These are phyloP conservation scores for Drosophila subobscura DNA, from an alignment of 1,140 invertebrate genomes.

Conservation along the genomic window DNA sequence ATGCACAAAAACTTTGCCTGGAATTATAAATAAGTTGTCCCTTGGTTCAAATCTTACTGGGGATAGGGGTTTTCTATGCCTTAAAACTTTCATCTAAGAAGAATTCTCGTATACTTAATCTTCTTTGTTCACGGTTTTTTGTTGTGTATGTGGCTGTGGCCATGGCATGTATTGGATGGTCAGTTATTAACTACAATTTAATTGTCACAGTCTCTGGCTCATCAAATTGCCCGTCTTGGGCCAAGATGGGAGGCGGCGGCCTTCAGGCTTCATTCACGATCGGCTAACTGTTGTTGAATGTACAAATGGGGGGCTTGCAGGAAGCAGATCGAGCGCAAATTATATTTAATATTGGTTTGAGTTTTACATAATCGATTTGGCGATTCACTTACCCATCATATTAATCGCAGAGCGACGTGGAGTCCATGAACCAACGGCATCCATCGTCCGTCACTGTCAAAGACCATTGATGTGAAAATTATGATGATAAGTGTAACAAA, in stretches of 20 bases:
- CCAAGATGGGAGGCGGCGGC: conserved; percentile 5
- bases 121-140: conserved; percentile 5
- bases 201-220: conserved; percentile 34
- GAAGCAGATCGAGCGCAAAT: conserved; percentile 56
- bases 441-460: conserved; percentile 58
- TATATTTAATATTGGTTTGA: conserved; percentile 65
- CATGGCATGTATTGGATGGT: background rate
- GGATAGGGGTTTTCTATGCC: too few relatives aligned
- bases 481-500: conserved; percentile 39
- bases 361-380: conserved; percentile 34
- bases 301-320: conserved; percentile 32
- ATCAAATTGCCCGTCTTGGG: conserved; percentile 9
- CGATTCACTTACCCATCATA: too few relatives aligned
- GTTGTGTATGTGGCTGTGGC: background rate
- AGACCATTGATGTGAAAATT: conserved; percentile 78
- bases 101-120: background rate
- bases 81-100: background rate
- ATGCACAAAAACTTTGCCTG: background rate
- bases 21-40: background rate
- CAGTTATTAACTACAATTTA: conserved; percentile 17
- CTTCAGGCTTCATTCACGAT: conserved; percentile 40
- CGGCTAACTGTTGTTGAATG: conserved; percentile 45
- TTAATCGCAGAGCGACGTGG: conserved; percentile 5
- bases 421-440: conserved; percentile 54
- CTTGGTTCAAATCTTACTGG: background rate